Evolutionary conservation across 2,797 vertebrate genomes (phyloP).

Genomic region (Tachyglossus aculeatus): DNA sequence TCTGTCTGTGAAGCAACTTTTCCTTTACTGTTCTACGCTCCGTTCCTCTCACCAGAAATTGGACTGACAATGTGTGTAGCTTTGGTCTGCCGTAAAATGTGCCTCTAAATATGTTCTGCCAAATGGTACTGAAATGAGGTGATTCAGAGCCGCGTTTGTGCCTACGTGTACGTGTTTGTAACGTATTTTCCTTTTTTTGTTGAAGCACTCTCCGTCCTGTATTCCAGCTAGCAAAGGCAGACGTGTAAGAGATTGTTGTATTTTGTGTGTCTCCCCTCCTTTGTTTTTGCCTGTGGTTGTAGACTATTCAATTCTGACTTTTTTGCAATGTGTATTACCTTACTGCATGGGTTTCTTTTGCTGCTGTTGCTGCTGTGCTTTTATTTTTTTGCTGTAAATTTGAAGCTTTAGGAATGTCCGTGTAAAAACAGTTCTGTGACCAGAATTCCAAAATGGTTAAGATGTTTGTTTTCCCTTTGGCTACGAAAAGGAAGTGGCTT

Average conservation of each 20-base stretch:
- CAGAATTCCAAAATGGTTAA: conserved; percentile 24
- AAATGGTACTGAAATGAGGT: not conserved
- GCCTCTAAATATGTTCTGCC: conserved; percentile 7
- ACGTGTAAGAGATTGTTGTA: conserved; percentile 91
- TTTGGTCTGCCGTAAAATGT: conserved; percentile 23
- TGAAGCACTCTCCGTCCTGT: conserved; percentile 94
- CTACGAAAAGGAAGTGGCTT: not conserved
- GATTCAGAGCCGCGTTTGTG: conserved; percentile 27
- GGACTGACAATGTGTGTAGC: not conserved
- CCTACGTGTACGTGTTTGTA: conserved; percentile 68
- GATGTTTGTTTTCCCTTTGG: conserved; percentile 21
- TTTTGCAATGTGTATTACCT: conserved; percentile 48
- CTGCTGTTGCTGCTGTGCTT: conserved; percentile 50
- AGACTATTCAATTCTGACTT: conserved; percentile 38
- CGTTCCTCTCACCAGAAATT: conserved; percentile 6
- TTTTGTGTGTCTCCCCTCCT: conserved; percentile 63
- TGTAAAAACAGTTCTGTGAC: conserved; percentile 31
- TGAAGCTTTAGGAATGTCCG: conserved; percentile 62
- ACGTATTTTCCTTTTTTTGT: conserved; percentile 80
- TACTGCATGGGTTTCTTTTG: conserved; percentile 71
- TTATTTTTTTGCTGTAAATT: conserved; percentile 55
- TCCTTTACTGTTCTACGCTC: conserved; percentile 14
- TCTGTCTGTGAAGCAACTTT: not conserved
- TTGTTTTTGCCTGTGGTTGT: conserved; percentile 73
- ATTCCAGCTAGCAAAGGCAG: conserved; percentile 96